phyloP scores from a whole-genome alignment of 2,888 invertebrate species.

The Perizoma flavofasciatum region DNA sequence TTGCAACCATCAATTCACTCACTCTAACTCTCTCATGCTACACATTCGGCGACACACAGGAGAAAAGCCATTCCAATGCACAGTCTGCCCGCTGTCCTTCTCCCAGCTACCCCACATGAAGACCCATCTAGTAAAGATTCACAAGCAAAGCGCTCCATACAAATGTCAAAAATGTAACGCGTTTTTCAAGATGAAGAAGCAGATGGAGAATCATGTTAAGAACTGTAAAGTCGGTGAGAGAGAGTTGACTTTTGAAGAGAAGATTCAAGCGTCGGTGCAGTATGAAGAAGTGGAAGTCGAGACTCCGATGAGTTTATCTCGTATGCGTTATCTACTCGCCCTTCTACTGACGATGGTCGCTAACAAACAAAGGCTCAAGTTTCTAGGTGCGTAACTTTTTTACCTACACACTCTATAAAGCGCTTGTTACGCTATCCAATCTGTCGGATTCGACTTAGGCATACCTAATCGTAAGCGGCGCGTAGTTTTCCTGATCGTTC shows the following conservation, averaged over 20 bases:
- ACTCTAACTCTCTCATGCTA: conserved; percentile 92
- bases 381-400: conserved; percentile 87
- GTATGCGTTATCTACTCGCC: conserved; percentile 91
- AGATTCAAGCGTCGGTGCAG: conserved; percentile 52
- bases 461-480: no score
- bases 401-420: conserved; percentile 55
- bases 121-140: conserved; percentile 94
- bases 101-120: conserved; percentile 94
- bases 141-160: conserved; percentile 90
- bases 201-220: conserved; percentile 86
- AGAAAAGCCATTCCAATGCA: conserved; percentile 91
- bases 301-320: conserved; percentile 86
- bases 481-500: no score
- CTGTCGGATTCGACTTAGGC: no score
- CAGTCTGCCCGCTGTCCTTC: conserved; percentile 89
- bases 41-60: conserved; percentile 93
- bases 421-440: not conserved
- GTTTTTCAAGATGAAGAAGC: conserved; percentile 90
- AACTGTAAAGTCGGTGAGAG: conserved; percentile 67
- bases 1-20: conserved; percentile 91
- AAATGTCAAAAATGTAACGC: conserved; percentile 88
- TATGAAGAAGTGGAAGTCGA: conserved; percentile 69
- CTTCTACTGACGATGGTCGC: conserved; percentile 93
- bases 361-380: conserved; percentile 89
- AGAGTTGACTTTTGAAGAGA: conserved; percentile 55